These are phyloP conservation scores for Drosophila leonis DNA, from an alignment of 2,888 invertebrate genomes.

Conservation along the genomic window DNA sequence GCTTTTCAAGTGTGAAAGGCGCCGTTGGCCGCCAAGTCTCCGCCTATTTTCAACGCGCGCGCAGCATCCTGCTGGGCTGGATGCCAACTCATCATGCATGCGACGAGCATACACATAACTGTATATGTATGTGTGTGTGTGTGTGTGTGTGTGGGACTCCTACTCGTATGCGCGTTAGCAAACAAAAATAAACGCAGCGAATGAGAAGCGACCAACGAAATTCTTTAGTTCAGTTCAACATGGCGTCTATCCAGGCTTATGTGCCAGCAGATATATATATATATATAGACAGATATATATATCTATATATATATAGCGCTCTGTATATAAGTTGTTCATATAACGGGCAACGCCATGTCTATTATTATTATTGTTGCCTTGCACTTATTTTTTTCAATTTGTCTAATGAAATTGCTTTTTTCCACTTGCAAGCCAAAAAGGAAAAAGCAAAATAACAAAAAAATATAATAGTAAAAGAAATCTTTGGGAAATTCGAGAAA, in stretches of 20 bases:
- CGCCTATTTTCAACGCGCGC: constrained; percentile 85
- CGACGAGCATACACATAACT: constrained; percentile 20
- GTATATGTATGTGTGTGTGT: constrained; percentile 14
- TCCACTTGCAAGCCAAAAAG: constrained; percentile 63
- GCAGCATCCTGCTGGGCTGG: constrained; percentile 79
- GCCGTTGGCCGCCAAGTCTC: constrained; percentile 71
- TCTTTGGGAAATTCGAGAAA: constrained; percentile 77
- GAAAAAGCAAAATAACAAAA: constrained; percentile 30
- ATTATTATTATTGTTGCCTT: constrained; percentile 58
- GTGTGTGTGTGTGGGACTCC: constrained; percentile 31
- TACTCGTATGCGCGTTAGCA: constrained; percentile 63
- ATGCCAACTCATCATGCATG: constrained; percentile 51
- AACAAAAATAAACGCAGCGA: constrained; percentile 68
- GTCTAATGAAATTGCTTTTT: constrained; percentile 84
- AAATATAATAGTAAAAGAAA: constrained; percentile 48
- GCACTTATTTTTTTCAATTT: constrained; percentile 83
- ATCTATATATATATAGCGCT: constrained; percentile 14
- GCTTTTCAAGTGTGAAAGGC: constrained; percentile 55
- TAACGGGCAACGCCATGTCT: constrained; percentile 40
- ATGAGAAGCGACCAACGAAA: constrained; percentile 65
- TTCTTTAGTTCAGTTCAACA: constrained; percentile 59
- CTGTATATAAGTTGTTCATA: constrained; percentile 29
- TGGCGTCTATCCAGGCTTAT: constrained; percentile 71
- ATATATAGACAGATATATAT: constrained; percentile 15
- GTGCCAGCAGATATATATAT: constrained; percentile 10